Evolutionary conservation across 2,888 invertebrate species (phyloP).

Genomic region (Drosophila eohydei): DNA sequence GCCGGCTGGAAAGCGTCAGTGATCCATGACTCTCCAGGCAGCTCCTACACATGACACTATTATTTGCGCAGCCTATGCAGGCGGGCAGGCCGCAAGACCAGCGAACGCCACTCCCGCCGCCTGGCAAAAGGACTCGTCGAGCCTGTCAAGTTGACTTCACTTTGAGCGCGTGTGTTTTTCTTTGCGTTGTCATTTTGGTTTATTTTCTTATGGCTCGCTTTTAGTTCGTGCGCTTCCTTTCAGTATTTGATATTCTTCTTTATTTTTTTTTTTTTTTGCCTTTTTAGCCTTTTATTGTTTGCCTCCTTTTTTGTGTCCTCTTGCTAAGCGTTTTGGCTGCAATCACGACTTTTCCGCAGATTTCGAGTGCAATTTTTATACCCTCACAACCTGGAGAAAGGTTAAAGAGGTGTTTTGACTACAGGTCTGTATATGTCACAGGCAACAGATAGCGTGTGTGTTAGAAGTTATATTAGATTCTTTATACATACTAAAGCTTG

Average conservation of each 20-base stretch:
- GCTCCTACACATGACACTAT: conserved; percentile 60
- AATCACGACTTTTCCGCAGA: conserved; percentile 81
- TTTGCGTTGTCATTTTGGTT: conserved; percentile 67
- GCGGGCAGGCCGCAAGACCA: conserved; percentile 21
- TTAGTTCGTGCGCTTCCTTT: conserved; percentile 49
- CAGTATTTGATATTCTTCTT: conserved; percentile 52
- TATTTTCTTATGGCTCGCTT: conserved; percentile 64
- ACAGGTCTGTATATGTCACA: neutral
- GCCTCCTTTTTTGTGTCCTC: conserved; percentile 34
- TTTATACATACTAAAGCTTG: no score
- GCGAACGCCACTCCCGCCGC: neutral
- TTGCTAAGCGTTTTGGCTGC: conserved; percentile 78
- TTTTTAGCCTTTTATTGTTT: conserved; percentile 33
- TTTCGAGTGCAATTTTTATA: conserved; percentile 73
- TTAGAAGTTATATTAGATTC: no score
- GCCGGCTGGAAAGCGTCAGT: conserved; percentile 43
- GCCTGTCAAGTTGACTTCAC: conserved; percentile 68
- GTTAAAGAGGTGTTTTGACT: neutral
- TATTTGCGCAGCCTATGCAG: conserved; percentile 64
- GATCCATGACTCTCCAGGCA: conserved; percentile 58
- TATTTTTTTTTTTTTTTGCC: conserved; percentile 1
- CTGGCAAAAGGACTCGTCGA: conserved; percentile 19
- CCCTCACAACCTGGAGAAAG: neutral
- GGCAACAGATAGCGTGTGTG: neutral
- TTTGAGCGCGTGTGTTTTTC: conserved; percentile 68